Evolutionary conservation across 1,140 invertebrate species (phyloP).

Genomic region (Monochamus saltuarius): DNA sequence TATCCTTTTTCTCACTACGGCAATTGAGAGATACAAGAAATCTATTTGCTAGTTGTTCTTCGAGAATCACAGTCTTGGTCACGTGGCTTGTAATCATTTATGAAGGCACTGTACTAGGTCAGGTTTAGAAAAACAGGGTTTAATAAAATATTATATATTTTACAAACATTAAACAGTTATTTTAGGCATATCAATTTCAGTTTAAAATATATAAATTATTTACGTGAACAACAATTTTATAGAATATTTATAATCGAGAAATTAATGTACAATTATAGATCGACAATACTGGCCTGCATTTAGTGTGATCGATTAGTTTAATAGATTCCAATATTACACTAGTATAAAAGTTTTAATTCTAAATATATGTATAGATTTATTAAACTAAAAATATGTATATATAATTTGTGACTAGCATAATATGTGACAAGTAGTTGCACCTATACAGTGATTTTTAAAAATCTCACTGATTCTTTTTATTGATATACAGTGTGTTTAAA

Average conservation of each 20-base stretch:
- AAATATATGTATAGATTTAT: slow-evolving; percentile 13
- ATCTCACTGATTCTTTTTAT: not conserved
- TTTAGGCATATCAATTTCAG: slow-evolving; percentile 18
- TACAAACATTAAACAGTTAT: slow-evolving; percentile 13
- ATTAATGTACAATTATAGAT: slow-evolving; percentile 12
- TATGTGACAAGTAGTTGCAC: slow-evolving; percentile 23
- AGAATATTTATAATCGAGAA: slow-evolving; percentile 8
- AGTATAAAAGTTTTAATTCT: slow-evolving; percentile 4
- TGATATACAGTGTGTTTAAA: not conserved
- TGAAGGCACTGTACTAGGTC: too few relatives aligned
- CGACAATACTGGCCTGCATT: slow-evolving; percentile 33
- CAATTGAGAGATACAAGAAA: too few relatives aligned
- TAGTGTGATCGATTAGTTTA: slow-evolving; percentile 20
- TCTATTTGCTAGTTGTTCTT: too few relatives aligned
- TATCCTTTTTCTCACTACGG: too few relatives aligned
- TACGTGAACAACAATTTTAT: slow-evolving; percentile 2
- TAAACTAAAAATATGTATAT: slow-evolving; percentile 24
- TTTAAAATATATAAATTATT: slow-evolving; percentile 15
- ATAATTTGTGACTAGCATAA: slow-evolving; percentile 31
- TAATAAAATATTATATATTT: slow-evolving; percentile 11
- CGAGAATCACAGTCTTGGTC: too few relatives aligned
- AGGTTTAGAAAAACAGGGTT: slow-evolving; percentile 8
- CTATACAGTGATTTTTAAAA: slow-evolving; percentile 15
- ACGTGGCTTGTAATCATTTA: too few relatives aligned
- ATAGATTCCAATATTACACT: slow-evolving; percentile 14